Evolutionary conservation across 2,797 vertebrate species (phyloP), one percentile per base, ranked within the genome.

Genomic region (Hypotaenidia philippensis): DNA sequence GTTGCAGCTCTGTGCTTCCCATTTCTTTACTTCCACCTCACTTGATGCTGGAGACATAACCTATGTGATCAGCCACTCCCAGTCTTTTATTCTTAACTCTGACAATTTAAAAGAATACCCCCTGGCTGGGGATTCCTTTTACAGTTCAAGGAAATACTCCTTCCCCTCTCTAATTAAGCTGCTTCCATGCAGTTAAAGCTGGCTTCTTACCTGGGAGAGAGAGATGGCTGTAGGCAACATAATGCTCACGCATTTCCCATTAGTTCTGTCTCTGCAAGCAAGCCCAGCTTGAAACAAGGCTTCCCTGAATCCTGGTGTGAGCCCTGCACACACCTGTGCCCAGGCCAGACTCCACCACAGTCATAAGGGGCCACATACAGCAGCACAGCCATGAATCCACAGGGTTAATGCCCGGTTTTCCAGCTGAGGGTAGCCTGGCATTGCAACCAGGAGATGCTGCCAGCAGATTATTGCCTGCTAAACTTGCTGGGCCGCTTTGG

Each of bases 81-180:
- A 22, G 29, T 19, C 15, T 68, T 78, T 71, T 77, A 57, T 89
- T 89, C 17, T 84, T 60, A 77, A 45, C 29, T 53, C 34, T 25
- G 44, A 14, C 0, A 0, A 64, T 74, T 77, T 96, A 64, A 92
- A 95, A 84, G 20, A 87, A 91, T 89, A 89, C 52, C 91, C 82
- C 32, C 75, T 95, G 91, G 93, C 84, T 95, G 91, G 49, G 75
- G 29, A 86, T 96, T 95, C 83, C 41, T 89, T 15, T 57, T 86
- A 44, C 47, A 69, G 52, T 83, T 84, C 69, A 81, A 79, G 77
- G 70, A 93, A 90, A 66, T 65, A 45, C 22, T 89, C 78, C 38
- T 90, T 94, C 34, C 36, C 17, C 26, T 89, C 61, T 70, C 60
- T 94, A 83, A 92, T 92, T 93, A 91, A 91, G 32, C 38, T 89